These are phyloP conservation scores for Tricholaema leucomelas DNA, from an alignment of 2,113 vertebrate species.

Conservation along the genomic window DNA sequence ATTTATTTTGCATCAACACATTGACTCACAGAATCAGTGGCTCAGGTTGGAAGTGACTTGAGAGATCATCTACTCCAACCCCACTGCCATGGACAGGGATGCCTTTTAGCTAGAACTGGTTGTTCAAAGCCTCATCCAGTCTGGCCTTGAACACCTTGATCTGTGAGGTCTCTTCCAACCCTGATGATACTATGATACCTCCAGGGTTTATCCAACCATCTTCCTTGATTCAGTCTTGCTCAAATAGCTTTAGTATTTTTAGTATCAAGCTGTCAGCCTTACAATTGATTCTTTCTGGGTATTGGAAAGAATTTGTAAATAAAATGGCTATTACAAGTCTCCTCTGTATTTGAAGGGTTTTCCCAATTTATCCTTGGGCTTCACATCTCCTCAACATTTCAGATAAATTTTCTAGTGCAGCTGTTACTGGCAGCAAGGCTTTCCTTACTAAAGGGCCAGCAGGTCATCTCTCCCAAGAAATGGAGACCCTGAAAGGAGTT, in stretches of 20 bases:
- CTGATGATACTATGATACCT: no score
- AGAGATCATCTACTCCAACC: no score
- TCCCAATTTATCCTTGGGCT: background rate
- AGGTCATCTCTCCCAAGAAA: background rate
- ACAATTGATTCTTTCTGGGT: background rate
- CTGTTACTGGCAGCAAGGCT: background rate
- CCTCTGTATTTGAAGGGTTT: background rate
- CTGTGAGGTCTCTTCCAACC: no score
- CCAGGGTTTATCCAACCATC: background rate
- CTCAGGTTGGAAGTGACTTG: no score
- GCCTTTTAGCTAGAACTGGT: no score
- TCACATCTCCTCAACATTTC: background rate
- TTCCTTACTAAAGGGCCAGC: background rate
- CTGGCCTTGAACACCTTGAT: no score
- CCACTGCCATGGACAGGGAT: no score
- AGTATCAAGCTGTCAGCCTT: background rate
- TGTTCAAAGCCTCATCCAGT: no score
- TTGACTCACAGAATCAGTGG: background rate
- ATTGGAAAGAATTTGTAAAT: background rate
- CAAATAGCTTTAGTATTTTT: background rate
- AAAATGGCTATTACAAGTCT: fast-evolving
- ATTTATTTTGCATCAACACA: background rate
- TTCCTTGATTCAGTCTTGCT: background rate
- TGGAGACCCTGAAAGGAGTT: background rate
- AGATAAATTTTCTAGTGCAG: background rate